Evolutionary conservation across 2,888 invertebrate genomes (phyloP), one percentile per base, ranked within the genome.

Genomic region (Apodemia zela): DNA sequence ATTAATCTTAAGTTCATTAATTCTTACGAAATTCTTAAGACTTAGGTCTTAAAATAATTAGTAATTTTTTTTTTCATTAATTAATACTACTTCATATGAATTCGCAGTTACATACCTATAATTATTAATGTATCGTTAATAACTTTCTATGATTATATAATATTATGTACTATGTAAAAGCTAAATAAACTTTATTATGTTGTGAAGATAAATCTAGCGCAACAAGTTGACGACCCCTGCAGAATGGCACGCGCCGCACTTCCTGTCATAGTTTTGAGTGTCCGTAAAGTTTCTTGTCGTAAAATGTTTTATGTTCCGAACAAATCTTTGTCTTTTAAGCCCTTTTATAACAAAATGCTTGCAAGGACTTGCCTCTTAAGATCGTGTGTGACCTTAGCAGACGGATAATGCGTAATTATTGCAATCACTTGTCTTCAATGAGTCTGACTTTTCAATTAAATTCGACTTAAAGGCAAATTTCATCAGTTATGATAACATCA

Each of bases 251-350:
- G 86, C 84, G 81, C 75, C 76, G 72, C 72, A 76, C 79, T 90
- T 90, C 90, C 90, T 80, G 88, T 85, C 85, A 83, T 80, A 86
- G 87, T 85, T 88, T 86, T 76, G 80, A 81, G 82, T 84, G 54
- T 57, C 82, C 79, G 77, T 72, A 77, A 76, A 72, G 72, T 70
- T 67, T 71, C 70, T 66, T 71, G 71, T 57, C 29, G 54, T 67
- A 80, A 78, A 84, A 83, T 66, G 80, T 63, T 79, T 71, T 82
- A 88, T 72, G 81, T 80, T 70, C 74, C 72, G 76, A 74, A 71
- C 68, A 69, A 72, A 75, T 74, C 70, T 67, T 68, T 69, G 72
- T 60, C 72, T 66, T 75, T 75, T 85, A 80, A 66, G 80, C 58
- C 80, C 63, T 84, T 87, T 81, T 73, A 61, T 33, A 65, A 67